These are phyloP conservation scores for Bryconaethiops microstoma DNA, from an alignment of 2,797 vertebrate genomes.

Conservation along the genomic window DNA sequence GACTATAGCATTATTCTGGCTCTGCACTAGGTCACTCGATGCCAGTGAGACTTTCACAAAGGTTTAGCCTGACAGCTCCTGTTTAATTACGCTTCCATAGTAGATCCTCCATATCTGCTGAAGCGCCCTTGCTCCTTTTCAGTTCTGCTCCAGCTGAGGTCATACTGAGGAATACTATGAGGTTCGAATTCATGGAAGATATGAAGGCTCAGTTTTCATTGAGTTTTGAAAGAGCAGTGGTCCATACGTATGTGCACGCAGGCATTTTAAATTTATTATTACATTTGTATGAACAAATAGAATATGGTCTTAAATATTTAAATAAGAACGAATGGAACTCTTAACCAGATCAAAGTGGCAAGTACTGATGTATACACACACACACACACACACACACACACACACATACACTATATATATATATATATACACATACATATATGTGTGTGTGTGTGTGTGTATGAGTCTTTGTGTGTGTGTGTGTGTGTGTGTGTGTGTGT, in stretches of 20 bases:
- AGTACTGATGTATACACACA: too few relatives aligned
- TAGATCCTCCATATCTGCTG: not conserved
- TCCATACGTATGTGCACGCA: too few relatives aligned
- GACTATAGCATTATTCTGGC: not conserved
- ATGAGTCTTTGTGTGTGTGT: rapidly evolving
- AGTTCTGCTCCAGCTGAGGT: not conserved
- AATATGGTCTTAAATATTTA: too few relatives aligned
- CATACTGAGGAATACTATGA: not conserved
- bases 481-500: rapidly evolving
- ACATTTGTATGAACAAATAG: too few relatives aligned
- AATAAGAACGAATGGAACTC: too few relatives aligned
- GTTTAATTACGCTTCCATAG: not conserved
- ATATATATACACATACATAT: too few relatives aligned
- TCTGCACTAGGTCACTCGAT: conserved; percentile 3
- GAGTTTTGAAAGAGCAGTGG: not conserved
- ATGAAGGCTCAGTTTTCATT: conserved; percentile 14
- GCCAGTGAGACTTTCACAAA: conserved; percentile 2
- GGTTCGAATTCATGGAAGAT: conserved; percentile 11
- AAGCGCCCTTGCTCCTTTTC: conserved; percentile 8
- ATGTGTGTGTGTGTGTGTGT: too few relatives aligned
- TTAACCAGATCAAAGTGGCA: too few relatives aligned
- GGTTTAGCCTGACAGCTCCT: conserved; percentile 1
- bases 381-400: too few relatives aligned
- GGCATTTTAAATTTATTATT: too few relatives aligned
- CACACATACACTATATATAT: too few relatives aligned